These are phyloP conservation scores for Eupsittula cactorum DNA, from an alignment of 2,113 vertebrate species.

Conservation along the genomic window DNA sequence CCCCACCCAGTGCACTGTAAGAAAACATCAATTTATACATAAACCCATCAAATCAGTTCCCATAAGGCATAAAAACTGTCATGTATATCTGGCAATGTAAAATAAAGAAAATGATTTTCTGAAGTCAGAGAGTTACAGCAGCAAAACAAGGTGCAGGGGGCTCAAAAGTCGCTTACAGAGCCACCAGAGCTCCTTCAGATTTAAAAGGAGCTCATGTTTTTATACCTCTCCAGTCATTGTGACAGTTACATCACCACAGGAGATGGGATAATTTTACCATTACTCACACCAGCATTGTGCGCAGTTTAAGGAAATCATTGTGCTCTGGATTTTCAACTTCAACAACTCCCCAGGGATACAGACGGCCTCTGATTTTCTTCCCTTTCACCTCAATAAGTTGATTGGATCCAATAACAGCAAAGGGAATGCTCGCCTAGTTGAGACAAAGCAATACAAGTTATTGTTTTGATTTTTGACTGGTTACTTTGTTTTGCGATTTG, in stretches of 20 bases:
- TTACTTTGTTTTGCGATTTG: neutral
- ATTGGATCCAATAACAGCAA: conserved; percentile 87
- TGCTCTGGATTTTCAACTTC: conserved; percentile 92
- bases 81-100: neutral
- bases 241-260: neutral
- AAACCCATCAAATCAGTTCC: neutral
- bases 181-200: neutral
- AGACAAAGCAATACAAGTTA: neutral
- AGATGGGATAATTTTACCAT: neutral
- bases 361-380: conserved; percentile 87
- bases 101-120: neutral
- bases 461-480: neutral
- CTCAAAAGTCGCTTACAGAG: neutral
- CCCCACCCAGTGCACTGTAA: neutral
- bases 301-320: conserved; percentile 90
- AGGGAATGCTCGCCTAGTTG: conserved; percentile 84
- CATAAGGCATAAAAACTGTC: neutral
- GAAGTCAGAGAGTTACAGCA: neutral
- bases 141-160: neutral
- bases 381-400: conserved; percentile 93
- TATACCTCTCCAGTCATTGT: neutral
- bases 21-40: neutral
- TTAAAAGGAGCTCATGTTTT: neutral
- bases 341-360: conserved; percentile 86
- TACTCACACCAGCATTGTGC: conserved; percentile 89